Conservation (phyloP, 2,888 invertebrate species). For the Mongoloraphidia duomilia region DNA sequence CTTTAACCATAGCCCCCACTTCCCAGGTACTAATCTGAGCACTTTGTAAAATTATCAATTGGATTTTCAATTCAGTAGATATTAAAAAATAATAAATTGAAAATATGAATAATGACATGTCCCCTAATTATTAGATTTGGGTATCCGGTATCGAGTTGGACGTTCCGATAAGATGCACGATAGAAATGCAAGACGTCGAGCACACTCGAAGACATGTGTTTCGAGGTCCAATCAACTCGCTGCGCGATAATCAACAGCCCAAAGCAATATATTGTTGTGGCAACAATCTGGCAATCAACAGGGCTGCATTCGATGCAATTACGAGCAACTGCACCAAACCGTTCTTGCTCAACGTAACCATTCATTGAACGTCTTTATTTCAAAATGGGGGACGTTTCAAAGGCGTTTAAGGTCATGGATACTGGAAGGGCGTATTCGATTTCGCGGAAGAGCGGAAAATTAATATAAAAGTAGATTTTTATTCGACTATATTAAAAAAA, state of each 20-base stretch:
- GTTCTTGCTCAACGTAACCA: background rate
- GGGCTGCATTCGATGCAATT: background rate
- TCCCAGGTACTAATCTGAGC: no score
- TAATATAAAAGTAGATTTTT: no score
- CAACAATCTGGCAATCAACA: slow-evolving; percentile 7
- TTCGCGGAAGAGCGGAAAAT: no score
- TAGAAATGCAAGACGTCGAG: background rate
- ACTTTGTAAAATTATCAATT: no score
- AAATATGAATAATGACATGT: background rate
- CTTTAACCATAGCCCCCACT: no score
- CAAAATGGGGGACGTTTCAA: no score
- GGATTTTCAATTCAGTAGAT: background rate
- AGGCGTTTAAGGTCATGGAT: no score
- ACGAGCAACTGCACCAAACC: background rate
- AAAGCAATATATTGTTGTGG: slow-evolving; percentile 6
- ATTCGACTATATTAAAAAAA: no score
- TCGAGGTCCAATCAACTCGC: slow-evolving; percentile 7
- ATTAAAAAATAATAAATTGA: background rate
- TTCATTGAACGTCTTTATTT: background rate
- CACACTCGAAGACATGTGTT: slow-evolving; percentile 3
- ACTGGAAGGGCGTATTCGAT: no score
- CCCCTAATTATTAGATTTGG: background rate
- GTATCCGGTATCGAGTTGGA: background rate
- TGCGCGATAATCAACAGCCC: slow-evolving; percentile 8
- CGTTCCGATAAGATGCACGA: background rate